Evolutionary conservation across 2,888 invertebrate species (phyloP).

Genomic region (Euclidia mi): DNA sequence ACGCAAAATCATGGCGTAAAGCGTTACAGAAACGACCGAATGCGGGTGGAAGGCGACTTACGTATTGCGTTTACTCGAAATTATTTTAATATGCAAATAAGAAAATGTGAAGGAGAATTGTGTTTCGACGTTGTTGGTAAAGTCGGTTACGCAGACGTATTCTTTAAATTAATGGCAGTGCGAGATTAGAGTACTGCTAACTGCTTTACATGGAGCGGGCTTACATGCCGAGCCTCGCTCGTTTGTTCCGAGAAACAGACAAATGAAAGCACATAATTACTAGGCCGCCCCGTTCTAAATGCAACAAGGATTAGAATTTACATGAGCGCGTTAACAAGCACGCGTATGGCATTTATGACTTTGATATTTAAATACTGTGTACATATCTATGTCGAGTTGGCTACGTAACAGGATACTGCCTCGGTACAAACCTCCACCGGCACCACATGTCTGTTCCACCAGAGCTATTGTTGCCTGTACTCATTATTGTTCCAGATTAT

Average conservation of each 20-base stretch:
- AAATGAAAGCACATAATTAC: constrained; percentile 90
- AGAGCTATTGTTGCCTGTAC: constrained; percentile 34
- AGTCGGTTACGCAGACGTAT: constrained; percentile 88
- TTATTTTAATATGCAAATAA: constrained; percentile 90
- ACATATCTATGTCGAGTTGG: constrained; percentile 38
- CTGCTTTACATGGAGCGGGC: constrained; percentile 88
- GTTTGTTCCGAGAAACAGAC: constrained; percentile 87
- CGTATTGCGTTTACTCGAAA: constrained; percentile 89
- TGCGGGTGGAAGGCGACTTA: constrained; percentile 81
- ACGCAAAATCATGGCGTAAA: constrained; percentile 61
- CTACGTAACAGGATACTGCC: constrained; percentile 57
- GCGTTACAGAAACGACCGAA: constrained; percentile 61
- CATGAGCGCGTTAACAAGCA: constrained; percentile 86
- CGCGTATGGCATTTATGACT: constrained; percentile 88
- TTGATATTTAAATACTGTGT: constrained; percentile 79
- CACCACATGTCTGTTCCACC: constrained; percentile 26
- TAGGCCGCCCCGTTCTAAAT: constrained; percentile 88
- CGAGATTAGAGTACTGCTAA: constrained; percentile 89
- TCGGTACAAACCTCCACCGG: not conserved
- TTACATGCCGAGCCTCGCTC: constrained; percentile 81
- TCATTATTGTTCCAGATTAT: constrained; percentile 32
- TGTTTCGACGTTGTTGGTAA: constrained; percentile 86
- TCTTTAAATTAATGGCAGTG: constrained; percentile 89
- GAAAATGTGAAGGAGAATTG: constrained; percentile 89
- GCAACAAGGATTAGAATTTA: constrained; percentile 89